Evolutionary conservation across 2,113 vertebrate species (phyloP), one percentile per base, ranked within the genome.

Genomic region (Piaya cayana): DNA sequence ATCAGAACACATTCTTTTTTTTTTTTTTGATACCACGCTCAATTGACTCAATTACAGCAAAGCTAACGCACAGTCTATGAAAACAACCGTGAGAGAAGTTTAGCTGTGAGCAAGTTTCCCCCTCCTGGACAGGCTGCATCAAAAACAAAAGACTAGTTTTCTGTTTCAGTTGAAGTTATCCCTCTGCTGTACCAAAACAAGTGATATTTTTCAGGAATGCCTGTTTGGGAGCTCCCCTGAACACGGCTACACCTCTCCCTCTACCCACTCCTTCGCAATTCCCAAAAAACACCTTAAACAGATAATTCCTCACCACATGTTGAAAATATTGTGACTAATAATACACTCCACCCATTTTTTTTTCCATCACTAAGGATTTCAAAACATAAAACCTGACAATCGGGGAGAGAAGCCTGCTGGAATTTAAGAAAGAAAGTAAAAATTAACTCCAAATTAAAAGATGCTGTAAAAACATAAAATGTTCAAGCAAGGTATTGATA

Each of bases 261-360:
- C 53, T 63, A 22, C 47, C 65, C 6, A 5, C 5, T 76, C 62
- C 70, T 23, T 23, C 77, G 29, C 72, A n/a, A 77, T 3, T 93
- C 88, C 91, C 70, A 15, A 82, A 69, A 93, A 89, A 65, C 65
- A 97, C 68, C 80, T 91, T 55, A 10, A n/a, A 74, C 59, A 14
- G 5, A 36, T 43, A 59, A 87, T 86, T 82, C 88, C 75, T 75
- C 75, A 47, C 53, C 42, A 32, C 90, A 65, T 65, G 62, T 49
- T 78, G 90, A 96, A 91, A 96, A 91, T 81, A 74, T 71, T 86
- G 87, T 82, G 76, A 72, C 39, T 63, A 82, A 88, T 76, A 88
- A 91, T 45, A 96, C 72, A 75, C 95, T 90, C 74, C 86, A 82
- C 60, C 77, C 65, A 69, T 64, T 62, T 72, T 49, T 49, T 49